Evolutionary conservation across 2,797 vertebrate genomes (phyloP).

Genomic region (Mus spretus): DNA sequence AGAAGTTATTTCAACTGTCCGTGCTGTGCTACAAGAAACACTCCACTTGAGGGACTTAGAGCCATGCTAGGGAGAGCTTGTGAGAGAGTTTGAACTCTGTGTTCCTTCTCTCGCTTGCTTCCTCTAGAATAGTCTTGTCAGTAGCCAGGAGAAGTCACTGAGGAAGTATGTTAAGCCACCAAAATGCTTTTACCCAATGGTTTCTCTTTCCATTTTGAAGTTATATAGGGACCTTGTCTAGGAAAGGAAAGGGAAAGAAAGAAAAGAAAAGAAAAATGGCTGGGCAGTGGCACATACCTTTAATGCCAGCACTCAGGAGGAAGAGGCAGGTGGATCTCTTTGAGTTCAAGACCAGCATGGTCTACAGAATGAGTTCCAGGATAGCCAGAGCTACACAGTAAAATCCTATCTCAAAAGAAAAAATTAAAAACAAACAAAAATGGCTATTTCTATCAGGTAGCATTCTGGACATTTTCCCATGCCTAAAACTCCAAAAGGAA

Average conservation of each 20-base stretch:
- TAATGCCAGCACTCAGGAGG: not conserved
- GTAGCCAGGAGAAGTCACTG: slow-evolving; percentile 49
- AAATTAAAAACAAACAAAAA: not conserved
- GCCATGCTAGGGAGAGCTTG: not conserved
- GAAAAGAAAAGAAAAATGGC: no score
- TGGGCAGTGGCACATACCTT: no score
- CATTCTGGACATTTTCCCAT: slow-evolving; percentile 56
- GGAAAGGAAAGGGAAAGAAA: not conserved
- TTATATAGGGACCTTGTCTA: slow-evolving; percentile 43
- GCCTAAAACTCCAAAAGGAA: slow-evolving; percentile 66
- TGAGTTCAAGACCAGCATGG: not conserved
- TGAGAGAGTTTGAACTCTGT: slow-evolving; percentile 72
- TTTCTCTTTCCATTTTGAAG: slow-evolving; percentile 38
- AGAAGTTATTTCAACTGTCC: not conserved
- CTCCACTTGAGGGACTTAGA: not conserved
- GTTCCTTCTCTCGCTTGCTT: slow-evolving; percentile 27
- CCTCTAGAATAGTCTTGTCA: not conserved
- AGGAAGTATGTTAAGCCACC: slow-evolving; percentile 62
- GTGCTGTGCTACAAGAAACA: not conserved
- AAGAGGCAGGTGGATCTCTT: no score
- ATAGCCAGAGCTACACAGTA: no score
- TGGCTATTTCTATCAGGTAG: slow-evolving; percentile 26
- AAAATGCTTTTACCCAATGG: slow-evolving; percentile 55
- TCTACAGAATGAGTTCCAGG: not conserved
- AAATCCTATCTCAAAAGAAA: not conserved